A percentile compares a stretch with the other conserved stretches of the same genome.
phyloP scores from a whole-genome alignment of 2,113 vertebrate genomes.

The Bos taurus region ARS-UCD2.0 NC_037328.1:106492501-106493000 shows the following conservation, averaged over 20 bases:
- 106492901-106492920: background rate
- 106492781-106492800: background rate
- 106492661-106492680: background rate
- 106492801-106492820: background rate
- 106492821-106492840: background rate
- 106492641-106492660: too few species aligned
- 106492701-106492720: constrained; percentile 10
- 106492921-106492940: background rate
- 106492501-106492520: constrained; percentile 2
- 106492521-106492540: background rate
- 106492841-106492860: background rate
- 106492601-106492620: too few species aligned
- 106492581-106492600: too few species aligned
- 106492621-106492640: too few species aligned
- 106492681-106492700: background rate
- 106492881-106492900: background rate
- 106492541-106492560: background rate
- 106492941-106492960: background rate
- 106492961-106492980: background rate
- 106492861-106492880: background rate
- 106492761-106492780: background rate
- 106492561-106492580: too few species aligned
- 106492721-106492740: background rate
- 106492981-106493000: background rate
- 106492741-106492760: background rate